phyloP scores from a whole-genome alignment of 2,888 invertebrate species.

The Salpingus planirostris region DNA sequence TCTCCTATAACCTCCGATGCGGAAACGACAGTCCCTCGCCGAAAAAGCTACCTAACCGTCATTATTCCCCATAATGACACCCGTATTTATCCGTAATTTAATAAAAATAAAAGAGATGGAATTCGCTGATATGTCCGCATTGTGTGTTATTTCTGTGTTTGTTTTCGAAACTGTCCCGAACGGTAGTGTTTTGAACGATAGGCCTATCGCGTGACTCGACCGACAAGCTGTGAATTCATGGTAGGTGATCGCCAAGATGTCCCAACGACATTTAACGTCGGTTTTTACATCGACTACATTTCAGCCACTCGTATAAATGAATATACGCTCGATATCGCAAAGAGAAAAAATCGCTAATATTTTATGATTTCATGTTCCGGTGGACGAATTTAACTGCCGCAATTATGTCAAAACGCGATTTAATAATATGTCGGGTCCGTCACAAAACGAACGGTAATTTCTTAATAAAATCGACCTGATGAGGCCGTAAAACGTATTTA shows the following conservation, averaged over 20 bases:
- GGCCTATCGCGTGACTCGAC: constrained; percentile 27
- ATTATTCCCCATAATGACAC: constrained; percentile 21
- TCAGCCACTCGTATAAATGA: too few relatives aligned
- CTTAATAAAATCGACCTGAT: too few relatives aligned
- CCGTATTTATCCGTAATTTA: constrained; percentile 20
- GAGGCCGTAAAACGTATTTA: too few relatives aligned
- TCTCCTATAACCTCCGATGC: too few relatives aligned
- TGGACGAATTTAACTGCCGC: too few relatives aligned
- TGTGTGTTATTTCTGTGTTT: constrained; percentile 15
- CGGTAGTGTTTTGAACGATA: constrained; percentile 10
- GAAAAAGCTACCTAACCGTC: constrained; percentile 18
- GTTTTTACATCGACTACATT: constrained; percentile 1
- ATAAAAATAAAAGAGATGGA: constrained; percentile 21
- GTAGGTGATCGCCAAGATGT: constrained; percentile 21
- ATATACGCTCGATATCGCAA: too few relatives aligned
- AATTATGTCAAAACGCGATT: too few relatives aligned
- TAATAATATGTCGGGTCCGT: too few relatives aligned
- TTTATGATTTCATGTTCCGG: too few relatives aligned
- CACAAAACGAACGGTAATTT: too few relatives aligned
- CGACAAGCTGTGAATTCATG: constrained; percentile 25
- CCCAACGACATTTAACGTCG: constrained; percentile 1
- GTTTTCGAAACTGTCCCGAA: too few relatives aligned
- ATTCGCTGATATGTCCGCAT: constrained; percentile 11
- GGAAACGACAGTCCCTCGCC: constrained; percentile 13
- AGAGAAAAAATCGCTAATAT: too few relatives aligned